Evolutionary conservation across 2,113 vertebrate species (phyloP).

Genomic region (Callipepla squamata): DNA sequence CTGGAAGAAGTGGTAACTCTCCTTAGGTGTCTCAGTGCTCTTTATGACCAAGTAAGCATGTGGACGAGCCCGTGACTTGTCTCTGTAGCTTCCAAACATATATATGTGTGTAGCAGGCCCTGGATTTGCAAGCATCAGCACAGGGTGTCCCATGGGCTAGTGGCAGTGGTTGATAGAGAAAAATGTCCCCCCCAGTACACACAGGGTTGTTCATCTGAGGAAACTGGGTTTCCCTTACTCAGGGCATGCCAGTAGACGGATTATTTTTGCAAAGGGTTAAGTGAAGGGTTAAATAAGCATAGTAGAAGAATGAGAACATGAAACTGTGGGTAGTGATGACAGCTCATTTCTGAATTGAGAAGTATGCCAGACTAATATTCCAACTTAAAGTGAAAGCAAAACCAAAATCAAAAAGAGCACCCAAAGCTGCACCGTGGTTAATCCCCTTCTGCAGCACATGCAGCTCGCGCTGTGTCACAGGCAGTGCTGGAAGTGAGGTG

Average conservation of each 20-base stretch:
- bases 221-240: neutral
- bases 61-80: neutral
- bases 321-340: neutral
- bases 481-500: neutral
- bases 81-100: no score
- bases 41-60: neutral
- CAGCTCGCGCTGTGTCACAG: accelerated
- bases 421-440: neutral
- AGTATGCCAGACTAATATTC: neutral
- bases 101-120: neutral
- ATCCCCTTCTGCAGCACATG: no score
- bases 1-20: neutral
- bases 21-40: neutral
- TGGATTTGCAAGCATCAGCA: neutral
- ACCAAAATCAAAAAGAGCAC: neutral
- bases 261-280: neutral
- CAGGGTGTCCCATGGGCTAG: neutral
- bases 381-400: neutral
- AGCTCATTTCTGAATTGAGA: neutral
- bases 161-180: neutral
- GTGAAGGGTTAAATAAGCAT: neutral
- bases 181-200: no score
- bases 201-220: neutral
- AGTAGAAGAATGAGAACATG: neutral
- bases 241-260: accelerated